Evolutionary conservation across 2,797 vertebrate species (phyloP), one percentile per base, ranked within the genome.

Genomic region (Danio choprae): DNA sequence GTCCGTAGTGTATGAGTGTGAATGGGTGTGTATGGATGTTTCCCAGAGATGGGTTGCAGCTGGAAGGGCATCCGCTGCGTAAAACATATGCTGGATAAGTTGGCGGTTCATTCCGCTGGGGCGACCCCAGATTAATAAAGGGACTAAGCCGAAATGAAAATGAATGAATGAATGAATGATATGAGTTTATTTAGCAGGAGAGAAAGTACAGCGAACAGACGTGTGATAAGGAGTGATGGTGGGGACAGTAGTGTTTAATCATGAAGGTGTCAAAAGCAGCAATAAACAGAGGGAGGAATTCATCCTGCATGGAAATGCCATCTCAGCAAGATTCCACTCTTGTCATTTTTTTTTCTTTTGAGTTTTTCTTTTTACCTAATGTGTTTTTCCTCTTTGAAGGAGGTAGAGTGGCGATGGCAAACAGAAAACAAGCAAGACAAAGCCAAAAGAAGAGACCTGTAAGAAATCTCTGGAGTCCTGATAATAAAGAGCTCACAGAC

Each of bases 401-500:
- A 69, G 58, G 36, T 16, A 16, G 53, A 48, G 29, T 51, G 43
- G 29, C 9, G 15, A 44, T 22, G n/a, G 76, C 29, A 50, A 70
- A 51, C 6, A 44, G 15, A 77, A 46, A 67, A 41, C 41, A 48
- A 43, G 38, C 7, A 29, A 80, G 40, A 56, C 60, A 77, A 56
- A 77, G 59, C 6, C 73, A 77, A 67, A 64, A 46, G 77, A 16
- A 71, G 16, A 81, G 56, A 81, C 56, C 64, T 43, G 40, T 81
- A 38, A 60, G 67, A 71, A 72, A 51, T 73, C 81, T 72, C 74
- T 50, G n/a, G 81, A 77, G 81, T 77, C 56, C 51, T 78, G 80
- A 82, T 82, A 82, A 77, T 51, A 77, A 77, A 72, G 69, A 72
- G 58, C 60, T 82, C 67, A 50, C 67, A 82, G 62, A 38, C 60